phyloP scores from a whole-genome alignment of 2,888 invertebrate genomes.

The Scelioninae gen. 1 region DNA sequence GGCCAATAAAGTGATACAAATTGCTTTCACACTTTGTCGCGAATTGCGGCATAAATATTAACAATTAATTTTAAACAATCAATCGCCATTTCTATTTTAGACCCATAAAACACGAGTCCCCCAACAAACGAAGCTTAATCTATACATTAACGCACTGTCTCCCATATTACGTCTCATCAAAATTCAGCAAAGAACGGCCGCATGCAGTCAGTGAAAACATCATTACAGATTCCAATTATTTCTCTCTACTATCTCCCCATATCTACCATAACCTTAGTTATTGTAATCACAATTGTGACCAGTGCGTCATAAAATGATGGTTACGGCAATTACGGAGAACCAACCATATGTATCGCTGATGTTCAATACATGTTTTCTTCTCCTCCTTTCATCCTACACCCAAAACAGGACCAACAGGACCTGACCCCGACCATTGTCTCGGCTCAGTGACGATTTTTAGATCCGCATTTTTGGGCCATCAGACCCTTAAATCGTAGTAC shows the following conservation, averaged over 20 bases:
- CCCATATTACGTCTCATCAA: background rate
- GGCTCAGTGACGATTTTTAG: conserved; percentile 30
- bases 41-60: conserved; percentile 4
- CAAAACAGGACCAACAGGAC: conserved; percentile 3
- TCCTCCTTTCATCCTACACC: background rate
- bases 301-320: conserved; percentile 34
- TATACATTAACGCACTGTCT: background rate
- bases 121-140: background rate
- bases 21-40: background rate
- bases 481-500: conserved; percentile 62
- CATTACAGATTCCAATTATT: conserved; percentile 23
- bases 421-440: conserved; percentile 28
- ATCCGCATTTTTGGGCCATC: conserved; percentile 60
- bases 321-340: conserved; percentile 31
- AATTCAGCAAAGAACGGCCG: conserved; percentile 1
- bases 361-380: background rate
- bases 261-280: conserved; percentile 34
- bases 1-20: conserved; percentile 7
- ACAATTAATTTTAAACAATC: conserved; percentile 12
- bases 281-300: conserved; percentile 46
- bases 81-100: background rate
- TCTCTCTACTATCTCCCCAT: background rate
- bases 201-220: conserved; percentile 14
- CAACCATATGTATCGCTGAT: conserved; percentile 30
- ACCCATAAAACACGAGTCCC: conserved; percentile 10